A percentile compares a stretch with the other conserved stretches of the same genome.
Evolutionary conservation across 2,888 invertebrate species (phyloP).

Genomic region (Crepidodera aurea): DNA sequence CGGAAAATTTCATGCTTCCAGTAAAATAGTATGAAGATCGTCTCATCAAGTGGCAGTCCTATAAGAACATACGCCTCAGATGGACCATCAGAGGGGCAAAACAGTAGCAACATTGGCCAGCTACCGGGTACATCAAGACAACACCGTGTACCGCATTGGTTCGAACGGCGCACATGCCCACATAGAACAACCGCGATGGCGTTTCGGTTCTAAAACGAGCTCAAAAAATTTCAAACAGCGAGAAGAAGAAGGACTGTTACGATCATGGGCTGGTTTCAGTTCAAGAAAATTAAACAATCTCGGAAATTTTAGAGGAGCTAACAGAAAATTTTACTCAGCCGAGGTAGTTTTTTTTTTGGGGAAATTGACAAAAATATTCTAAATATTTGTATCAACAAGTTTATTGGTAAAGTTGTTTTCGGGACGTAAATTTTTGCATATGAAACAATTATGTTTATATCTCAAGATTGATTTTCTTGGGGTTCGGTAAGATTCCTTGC

Average conservation of each 20-base stretch:
- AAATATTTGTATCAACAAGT: too few species aligned
- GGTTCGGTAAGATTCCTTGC: too few species aligned
- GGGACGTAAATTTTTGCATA: too few species aligned
- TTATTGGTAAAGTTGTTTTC: too few species aligned
- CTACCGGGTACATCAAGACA: constrained; percentile 30
- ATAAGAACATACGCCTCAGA: constrained; percentile 23
- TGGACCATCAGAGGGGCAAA: constrained; percentile 33
- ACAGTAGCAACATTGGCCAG: constrained; percentile 37
- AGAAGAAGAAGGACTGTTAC: background rate
- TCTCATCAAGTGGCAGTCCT: constrained; percentile 19
- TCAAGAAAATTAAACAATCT: too few species aligned
- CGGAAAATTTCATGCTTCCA: too few species aligned
- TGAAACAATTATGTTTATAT: too few species aligned
- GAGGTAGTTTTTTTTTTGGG: too few species aligned
- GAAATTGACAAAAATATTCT: too few species aligned
- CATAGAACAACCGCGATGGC: constrained; percentile 29
- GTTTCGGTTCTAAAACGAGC: constrained; percentile 19
- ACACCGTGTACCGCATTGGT: constrained; percentile 23
- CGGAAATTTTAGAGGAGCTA: too few species aligned
- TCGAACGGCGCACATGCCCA: constrained; percentile 25
- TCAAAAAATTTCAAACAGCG: constrained; percentile 9
- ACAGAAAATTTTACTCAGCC: too few species aligned
- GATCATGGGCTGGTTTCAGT: background rate
- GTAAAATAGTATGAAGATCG: background rate
- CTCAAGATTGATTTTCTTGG: too few species aligned